phyloP scores from a whole-genome alignment of 2,888 invertebrate species.

The Mythimna loreyi region DNA sequence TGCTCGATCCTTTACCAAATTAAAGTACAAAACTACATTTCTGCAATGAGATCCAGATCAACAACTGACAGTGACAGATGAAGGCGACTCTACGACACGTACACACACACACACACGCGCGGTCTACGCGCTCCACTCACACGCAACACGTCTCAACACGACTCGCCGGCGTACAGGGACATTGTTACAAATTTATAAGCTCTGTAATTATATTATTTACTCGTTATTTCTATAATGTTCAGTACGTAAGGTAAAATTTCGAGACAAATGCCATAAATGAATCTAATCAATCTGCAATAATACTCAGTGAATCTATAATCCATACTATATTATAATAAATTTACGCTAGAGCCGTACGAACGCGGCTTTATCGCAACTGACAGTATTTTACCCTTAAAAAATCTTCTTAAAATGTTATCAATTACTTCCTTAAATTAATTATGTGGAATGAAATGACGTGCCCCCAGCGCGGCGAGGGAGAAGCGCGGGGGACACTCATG shows the following conservation, averaged over 20 bases:
- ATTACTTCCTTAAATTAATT: conserved; percentile 88
- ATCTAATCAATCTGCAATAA: conserved; percentile 89
- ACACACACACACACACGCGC: conserved; percentile 60
- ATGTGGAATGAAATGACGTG: conserved; percentile 90
- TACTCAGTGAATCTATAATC: conserved; percentile 90
- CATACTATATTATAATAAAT: conserved; percentile 89
- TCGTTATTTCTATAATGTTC: conserved; percentile 77
- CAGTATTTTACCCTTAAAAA: conserved; percentile 87
- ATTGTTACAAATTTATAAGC: conserved; percentile 77
- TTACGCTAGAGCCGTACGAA: conserved; percentile 80
- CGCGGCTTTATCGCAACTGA: conserved; percentile 79
- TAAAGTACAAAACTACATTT: conserved; percentile 87
- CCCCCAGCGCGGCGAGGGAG: conserved; percentile 84
- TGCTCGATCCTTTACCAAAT: conserved; percentile 83
- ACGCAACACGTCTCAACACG: conserved; percentile 59
- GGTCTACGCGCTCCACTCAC: conserved; percentile 62
- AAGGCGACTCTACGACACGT: conserved; percentile 71
- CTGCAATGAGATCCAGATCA: conserved; percentile 88
- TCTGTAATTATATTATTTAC: conserved; percentile 80
- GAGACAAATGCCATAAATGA: conserved; percentile 80
- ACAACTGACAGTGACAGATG: conserved; percentile 70
- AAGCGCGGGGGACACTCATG: conserved; percentile 83
- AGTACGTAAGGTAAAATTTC: conserved; percentile 83
- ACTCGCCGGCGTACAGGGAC: conserved; percentile 69
- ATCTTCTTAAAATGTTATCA: conserved; percentile 84